Conservation (phyloP, 2,797 vertebrate species). For the Hyperoplus lanceolatus region DNA sequence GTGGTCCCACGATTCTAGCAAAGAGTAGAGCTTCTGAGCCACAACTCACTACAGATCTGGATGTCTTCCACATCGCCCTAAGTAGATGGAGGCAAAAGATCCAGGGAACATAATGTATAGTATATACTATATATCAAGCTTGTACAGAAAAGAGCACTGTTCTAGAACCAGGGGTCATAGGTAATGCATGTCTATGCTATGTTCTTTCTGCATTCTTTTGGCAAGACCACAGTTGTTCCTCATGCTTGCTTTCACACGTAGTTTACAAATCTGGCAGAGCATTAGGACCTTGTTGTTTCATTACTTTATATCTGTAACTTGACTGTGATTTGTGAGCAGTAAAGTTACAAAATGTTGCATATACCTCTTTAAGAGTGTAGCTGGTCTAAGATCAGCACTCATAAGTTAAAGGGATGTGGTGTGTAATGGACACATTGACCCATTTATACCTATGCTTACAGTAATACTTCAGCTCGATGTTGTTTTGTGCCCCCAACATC, state of each 20-base stretch:
- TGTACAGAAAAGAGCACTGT: constrained; percentile 25
- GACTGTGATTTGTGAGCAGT: background rate
- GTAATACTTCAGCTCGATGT: background rate
- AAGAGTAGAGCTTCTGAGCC: constrained; percentile 20
- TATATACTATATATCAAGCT: constrained; percentile 5
- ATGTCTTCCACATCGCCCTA: constrained; percentile 11
- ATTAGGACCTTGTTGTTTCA: background rate
- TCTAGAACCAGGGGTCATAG: constrained; percentile 6
- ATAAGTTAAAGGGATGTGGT: background rate
- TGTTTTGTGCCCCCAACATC: too few relatives aligned
- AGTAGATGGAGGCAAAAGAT: constrained; percentile 22
- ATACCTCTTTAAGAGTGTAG: background rate
- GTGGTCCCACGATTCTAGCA: constrained; percentile 44
- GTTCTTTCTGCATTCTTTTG: constrained; percentile 24
- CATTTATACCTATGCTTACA: background rate
- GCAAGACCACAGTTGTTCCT: constrained; percentile 16
- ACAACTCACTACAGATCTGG: constrained; percentile 26
- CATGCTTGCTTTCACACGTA: constrained; percentile 1
- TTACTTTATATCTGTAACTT: constrained; percentile 3
- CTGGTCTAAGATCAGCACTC: constrained; percentile 9
- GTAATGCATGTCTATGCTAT: constrained; percentile 1
- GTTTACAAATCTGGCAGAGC: background rate
- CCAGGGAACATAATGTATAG: background rate
- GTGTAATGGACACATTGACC: background rate
- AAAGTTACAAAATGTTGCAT: background rate